A percentile compares a stretch with the other conserved stretches of the same genome.
phyloP scores from a whole-genome alignment of 2,113 vertebrate species.

The Callopanchax toddi region DNA sequence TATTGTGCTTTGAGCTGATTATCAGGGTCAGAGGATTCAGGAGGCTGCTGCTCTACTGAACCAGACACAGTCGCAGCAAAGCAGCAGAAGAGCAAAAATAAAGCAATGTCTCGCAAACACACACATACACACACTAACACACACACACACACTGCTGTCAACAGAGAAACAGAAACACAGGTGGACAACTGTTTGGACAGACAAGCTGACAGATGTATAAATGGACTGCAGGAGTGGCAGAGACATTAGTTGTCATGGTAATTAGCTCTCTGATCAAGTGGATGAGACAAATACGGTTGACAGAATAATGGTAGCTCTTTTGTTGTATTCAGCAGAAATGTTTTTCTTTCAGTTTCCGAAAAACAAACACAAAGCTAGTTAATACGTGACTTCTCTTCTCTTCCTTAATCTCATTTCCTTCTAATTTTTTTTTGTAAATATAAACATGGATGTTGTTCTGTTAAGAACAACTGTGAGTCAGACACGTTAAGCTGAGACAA shows the following conservation, averaged over 20 bases:
- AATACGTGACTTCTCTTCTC: neutral
- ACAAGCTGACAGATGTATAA: conserved; percentile 38
- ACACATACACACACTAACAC: conserved; percentile 17
- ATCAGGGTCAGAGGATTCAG: conserved; percentile 49
- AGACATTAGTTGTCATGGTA: conserved; percentile 59
- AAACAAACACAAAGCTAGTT: neutral
- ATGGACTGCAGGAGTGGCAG: conserved; percentile 30
- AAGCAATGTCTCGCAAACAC: conserved; percentile 1
- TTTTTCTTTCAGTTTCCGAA: neutral
- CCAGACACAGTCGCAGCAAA: conserved; percentile 28
- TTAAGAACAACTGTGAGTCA: no score
- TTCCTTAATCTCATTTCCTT: no score
- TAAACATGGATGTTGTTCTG: no score
- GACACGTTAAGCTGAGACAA: no score
- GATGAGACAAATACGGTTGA: conserved; percentile 50
- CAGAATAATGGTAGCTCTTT: conserved; percentile 24
- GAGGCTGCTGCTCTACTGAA: conserved; percentile 30
- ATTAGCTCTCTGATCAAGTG: conserved; percentile 61
- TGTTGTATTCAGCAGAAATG: conserved; percentile 17
- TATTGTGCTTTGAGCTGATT: conserved; percentile 59
- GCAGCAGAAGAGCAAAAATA: conserved; percentile 7
- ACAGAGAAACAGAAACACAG: conserved; percentile 22
- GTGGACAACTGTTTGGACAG: conserved; percentile 29
- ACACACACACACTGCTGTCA: conserved; percentile 3
- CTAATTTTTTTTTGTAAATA: no score